Evolutionary conservation across 2,113 vertebrate genomes (phyloP).

Genomic region (Mormyrus lacerda): DNA sequence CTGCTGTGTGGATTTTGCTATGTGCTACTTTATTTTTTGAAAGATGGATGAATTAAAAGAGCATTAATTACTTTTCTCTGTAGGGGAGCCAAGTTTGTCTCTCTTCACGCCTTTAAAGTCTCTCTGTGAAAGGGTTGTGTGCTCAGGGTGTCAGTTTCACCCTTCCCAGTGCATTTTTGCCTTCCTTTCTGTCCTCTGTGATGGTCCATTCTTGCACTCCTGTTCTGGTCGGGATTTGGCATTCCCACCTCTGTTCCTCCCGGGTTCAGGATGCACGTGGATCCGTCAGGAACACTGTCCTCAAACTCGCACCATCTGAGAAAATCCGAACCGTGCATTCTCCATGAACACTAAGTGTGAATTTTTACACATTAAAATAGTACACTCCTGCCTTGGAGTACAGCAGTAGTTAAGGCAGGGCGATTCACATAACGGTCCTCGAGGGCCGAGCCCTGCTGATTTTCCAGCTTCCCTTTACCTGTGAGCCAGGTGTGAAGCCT

Average conservation of each 20-base stretch:
- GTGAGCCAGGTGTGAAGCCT: background rate
- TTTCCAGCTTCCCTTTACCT: background rate
- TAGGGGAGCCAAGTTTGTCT: background rate
- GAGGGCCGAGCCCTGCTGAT: background rate
- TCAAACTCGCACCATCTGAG: background rate
- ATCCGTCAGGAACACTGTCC: background rate
- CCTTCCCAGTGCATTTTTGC: background rate
- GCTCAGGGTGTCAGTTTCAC: constrained; percentile 35
- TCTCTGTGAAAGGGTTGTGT: constrained; percentile 48
- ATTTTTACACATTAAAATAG: background rate
- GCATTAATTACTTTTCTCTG: background rate
- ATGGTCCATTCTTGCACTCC: background rate
- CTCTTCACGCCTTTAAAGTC: background rate
- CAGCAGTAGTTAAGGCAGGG: background rate
- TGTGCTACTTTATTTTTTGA: background rate
- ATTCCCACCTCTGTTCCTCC: background rate
- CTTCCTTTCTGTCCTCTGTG: background rate
- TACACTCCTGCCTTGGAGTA: background rate
- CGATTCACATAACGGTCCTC: background rate
- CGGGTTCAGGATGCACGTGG: background rate
- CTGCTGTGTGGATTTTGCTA: background rate
- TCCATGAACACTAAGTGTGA: background rate
- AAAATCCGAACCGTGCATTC: background rate
- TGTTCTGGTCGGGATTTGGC: background rate
- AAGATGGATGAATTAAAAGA: background rate